phyloP scores from a whole-genome alignment of 1,140 invertebrate genomes.

The Stegodyphus mimosarum region DNA sequence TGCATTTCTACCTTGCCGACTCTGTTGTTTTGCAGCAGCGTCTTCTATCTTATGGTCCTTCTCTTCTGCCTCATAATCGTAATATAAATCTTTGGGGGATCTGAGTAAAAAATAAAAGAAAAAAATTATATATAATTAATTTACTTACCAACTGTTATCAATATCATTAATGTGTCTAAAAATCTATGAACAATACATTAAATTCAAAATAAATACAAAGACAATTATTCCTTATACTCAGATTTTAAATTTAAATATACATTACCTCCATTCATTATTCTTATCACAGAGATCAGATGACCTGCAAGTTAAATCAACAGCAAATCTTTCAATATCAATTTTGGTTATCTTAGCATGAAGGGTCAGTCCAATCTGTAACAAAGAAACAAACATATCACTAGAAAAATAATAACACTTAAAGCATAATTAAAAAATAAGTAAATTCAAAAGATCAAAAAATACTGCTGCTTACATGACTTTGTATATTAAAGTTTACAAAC shows the following conservation, averaged over 20 bases:
- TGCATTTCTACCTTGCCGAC: slow-evolving; percentile 72
- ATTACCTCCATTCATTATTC: slow-evolving; percentile 75
- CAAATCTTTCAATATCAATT: slow-evolving; percentile 94
- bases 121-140: slow-evolving; percentile 45
- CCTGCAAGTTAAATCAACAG: slow-evolving; percentile 93
- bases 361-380: slow-evolving; percentile 77
- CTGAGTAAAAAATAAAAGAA: slow-evolving; percentile 68
- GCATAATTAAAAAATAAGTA: background rate
- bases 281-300: slow-evolving; percentile 92
- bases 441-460: background rate
- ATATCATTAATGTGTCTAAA: background rate
- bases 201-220: background rate
- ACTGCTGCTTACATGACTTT: background rate
- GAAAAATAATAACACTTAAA: background rate
- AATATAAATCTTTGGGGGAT: slow-evolving; percentile 88
- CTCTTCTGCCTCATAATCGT: slow-evolving; percentile 88
- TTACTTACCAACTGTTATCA: background rate
- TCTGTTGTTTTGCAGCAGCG: slow-evolving; percentile 83
- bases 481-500: background rate
- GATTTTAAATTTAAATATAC: background rate
- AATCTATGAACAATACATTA: background rate
- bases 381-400: slow-evolving; percentile 30
- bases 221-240: background rate
- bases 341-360: slow-evolving; percentile 95
- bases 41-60: slow-evolving; percentile 82